These are phyloP conservation scores for Cryptotermes secundus DNA, from an alignment of 1,140 invertebrate genomes.

Conservation along the genomic window DNA sequence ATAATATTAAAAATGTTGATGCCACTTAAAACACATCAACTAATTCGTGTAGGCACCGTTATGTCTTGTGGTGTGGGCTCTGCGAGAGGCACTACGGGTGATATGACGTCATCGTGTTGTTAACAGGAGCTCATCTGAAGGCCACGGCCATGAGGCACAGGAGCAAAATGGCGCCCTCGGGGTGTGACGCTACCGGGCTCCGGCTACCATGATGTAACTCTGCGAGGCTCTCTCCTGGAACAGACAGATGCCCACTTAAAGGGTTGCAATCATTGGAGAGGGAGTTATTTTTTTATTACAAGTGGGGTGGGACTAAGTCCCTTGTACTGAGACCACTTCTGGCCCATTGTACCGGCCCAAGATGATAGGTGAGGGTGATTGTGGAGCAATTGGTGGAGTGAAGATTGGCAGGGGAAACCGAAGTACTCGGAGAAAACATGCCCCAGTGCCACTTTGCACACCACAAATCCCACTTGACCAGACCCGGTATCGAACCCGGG, in stretches of 20 bases:
- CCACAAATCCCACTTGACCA: no score
- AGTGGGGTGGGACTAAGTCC: no score
- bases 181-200: constrained; percentile 35
- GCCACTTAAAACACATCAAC: constrained; percentile 12
- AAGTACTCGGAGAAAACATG: no score
- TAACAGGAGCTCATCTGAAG: neutral
- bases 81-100: neutral
- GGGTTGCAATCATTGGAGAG: neutral
- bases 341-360: no score
- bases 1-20: neutral
- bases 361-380: no score
- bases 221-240: constrained; percentile 62
- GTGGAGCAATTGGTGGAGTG: no score
- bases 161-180: constrained; percentile 38
- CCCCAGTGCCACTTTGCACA: no score
- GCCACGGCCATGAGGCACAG: constrained; percentile 38
- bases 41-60: neutral
- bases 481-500: no score
- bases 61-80: constrained; percentile 13
- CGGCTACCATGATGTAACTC: constrained; percentile 56
- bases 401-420: no score
- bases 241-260: constrained; percentile 34
- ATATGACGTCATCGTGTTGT: neutral
- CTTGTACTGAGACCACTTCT: no score
- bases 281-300: no score